Base-by-base conservation (phyloP, 2,113 vertebrate genomes). In the Lepisosteus oculatus region DNA sequence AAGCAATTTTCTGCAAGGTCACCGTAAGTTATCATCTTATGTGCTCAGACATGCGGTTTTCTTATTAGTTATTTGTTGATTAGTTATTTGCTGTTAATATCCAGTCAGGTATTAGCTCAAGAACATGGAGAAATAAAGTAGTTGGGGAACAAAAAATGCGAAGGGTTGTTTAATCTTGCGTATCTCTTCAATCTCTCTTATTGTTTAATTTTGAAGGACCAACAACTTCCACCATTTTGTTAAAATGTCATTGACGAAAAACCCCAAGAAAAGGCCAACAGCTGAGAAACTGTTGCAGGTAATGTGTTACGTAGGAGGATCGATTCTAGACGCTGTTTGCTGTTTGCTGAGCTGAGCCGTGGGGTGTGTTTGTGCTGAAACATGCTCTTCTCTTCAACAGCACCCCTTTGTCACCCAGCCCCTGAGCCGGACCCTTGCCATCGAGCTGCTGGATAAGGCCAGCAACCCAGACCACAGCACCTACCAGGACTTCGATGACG, bases 151-250 rank as follows among this genome's bases (percentile, higher is more conserved):
- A 29, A 29, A 29, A 29, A 29, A 29, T 29, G 29, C 29, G 29
- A 29, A 29, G 29, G 29, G 29, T 29, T 29, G 29, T 29, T 29
- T 29, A 29, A 29, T 29, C 29, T 29, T 29, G 29, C 43, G 13
- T 14, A 65, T 9, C 13, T 14, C 6, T 13, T 5, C 4, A 14
- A 2, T 72, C 42, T 74, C 8, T 17, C 9, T 78, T 69, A 59
- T 61, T 73, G 70, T 63, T 3, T 70, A 61, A 51, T 80, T 56
- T 86, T 0, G 5, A 81, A 99, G 97, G 97, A 97, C 96, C 62
- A 97, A 93, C 85, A 98, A 95, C 82, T 99, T 99, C 77, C 96
- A 99, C 88, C 95, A 99, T 83, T 99, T 99, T 92, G 93, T 97
- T 85, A 99, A 99, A 90, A 93, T 97, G 83, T 93, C 96, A 45